Conservation (phyloP, 2,888 invertebrate species). For the Pinctada fucata region DNA sequence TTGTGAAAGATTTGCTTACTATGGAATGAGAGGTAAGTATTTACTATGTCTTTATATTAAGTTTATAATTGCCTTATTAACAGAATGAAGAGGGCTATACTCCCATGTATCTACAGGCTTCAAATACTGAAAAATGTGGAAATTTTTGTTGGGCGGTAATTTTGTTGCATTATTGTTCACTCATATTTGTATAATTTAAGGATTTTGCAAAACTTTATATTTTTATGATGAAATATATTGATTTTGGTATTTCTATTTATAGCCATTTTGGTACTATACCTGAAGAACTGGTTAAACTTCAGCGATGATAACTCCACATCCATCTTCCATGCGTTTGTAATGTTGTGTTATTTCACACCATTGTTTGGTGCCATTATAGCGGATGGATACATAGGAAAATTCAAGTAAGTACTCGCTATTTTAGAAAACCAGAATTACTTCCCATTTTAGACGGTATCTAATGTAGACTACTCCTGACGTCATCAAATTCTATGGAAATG, state of each 20-base stretch:
- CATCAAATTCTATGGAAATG: no score
- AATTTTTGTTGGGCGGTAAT: no score
- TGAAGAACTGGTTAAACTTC: conserved; percentile 87
- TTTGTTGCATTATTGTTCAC: no score
- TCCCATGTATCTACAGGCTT: no score
- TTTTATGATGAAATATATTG: no score
- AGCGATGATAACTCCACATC: conserved; percentile 87
- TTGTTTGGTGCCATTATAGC: conserved; percentile 94
- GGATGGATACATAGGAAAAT: conserved; percentile 94
- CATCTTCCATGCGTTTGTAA: conserved; percentile 91
- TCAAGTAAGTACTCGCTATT: conserved; percentile 79
- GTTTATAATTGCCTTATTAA: background rate
- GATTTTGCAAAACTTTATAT: no score
- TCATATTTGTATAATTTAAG: no score
- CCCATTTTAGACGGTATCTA: no score
- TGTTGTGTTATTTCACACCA: conserved; percentile 93
- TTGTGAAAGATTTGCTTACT: conserved; percentile 97
- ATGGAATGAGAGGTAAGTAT: conserved; percentile 82
- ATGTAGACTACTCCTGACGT: no score
- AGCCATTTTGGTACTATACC: conserved; percentile 96
- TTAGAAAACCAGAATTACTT: no score
- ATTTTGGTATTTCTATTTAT: conserved; percentile 54
- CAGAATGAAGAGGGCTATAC: no score
- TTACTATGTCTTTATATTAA: background rate
- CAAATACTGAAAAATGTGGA: no score